Base-by-base conservation (phyloP, 2,888 invertebrate species). In the Microctonus aethiopoides region DNA sequence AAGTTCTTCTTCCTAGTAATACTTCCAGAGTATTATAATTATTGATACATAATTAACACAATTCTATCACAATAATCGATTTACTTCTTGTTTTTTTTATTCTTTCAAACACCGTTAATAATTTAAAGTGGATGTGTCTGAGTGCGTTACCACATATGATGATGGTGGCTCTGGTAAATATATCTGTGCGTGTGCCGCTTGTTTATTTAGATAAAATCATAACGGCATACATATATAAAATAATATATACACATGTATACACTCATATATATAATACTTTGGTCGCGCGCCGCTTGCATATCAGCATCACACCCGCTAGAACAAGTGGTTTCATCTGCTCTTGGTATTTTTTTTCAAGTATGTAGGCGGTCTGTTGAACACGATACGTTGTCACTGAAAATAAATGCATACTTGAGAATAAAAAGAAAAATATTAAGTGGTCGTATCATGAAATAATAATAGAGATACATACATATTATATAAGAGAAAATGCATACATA, bases 321-420 rank as follows among this genome's bases (percentile, higher is more conserved):
- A 73, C 63, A 71, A 74, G 74, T 73, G 75, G 73, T 71, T 71
- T 68, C 32, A 59, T 68, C 72, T 73, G 72, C 63, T 70, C 62
- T 64, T 73, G 74, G 72, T 76, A 76, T 72, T 71, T 75, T 11
- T 46, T 60, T 36, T 59, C 74, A 71, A 76, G 76, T 75, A 72
- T 70, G 69, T 75, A 74, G 75, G 77, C 76, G 76, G 74, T 74
- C 74, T 78, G 77, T 77, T 76, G 76, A 69, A 74, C 72, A 73
- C 75, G 67, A 71, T 75, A 75, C 64, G 74, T 70, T 73, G 66
- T 68, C 72, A 73, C 66, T 63, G 22, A 32, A 69, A 56, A 66
- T 36, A 11, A 11, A 57, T 51, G 63, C 26, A 56, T 41, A 11
- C 36, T 54, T 56, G 16, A 62, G 54, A 62, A 62, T 67, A 36